A percentile compares a stretch with the other conserved stretches of the same genome.
These are phyloP conservation scores for Oryzias curvinotus DNA, from an alignment of 2,113 vertebrate species.

Conservation along the genomic window DNA sequence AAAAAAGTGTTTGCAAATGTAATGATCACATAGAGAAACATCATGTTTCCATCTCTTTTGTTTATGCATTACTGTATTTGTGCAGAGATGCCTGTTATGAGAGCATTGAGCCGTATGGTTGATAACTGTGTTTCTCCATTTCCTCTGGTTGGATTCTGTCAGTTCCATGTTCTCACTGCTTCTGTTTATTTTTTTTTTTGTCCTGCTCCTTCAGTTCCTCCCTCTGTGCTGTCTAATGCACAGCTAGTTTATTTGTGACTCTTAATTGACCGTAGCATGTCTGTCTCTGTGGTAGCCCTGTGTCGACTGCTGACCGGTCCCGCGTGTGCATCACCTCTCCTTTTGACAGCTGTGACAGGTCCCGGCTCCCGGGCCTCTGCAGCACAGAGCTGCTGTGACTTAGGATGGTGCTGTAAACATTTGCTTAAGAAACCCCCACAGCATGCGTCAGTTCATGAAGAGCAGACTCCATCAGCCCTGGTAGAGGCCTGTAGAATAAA, in stretches of 20 bases:
- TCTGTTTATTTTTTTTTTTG: neutral
- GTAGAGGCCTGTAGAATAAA: slow-evolving; percentile 23
- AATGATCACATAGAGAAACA: too few species aligned
- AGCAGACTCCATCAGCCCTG: slow-evolving; percentile 7
- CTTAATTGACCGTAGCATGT: neutral
- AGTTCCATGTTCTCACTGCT: neutral
- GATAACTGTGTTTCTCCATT: neutral
- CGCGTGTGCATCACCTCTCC: neutral
- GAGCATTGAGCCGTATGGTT: too few species aligned
- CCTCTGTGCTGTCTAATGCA: neutral
- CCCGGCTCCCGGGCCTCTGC: neutral
- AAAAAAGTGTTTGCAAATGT: too few species aligned
- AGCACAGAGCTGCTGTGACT: neutral
- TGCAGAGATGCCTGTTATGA: neutral
- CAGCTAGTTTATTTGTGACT: neutral
- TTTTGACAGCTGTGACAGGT: neutral
- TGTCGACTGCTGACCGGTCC: neutral
- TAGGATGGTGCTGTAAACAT: slow-evolving; percentile 1
- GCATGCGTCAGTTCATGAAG: neutral
- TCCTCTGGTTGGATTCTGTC: neutral
- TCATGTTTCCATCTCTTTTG: too few species aligned
- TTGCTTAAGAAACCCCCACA: slow-evolving; percentile 7
- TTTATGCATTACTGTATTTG: neutral
- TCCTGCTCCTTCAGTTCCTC: neutral
- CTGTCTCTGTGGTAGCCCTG: neutral